Base-by-base conservation (phyloP, 2,888 invertebrate species). In the Uloborus plumipes region DNA sequence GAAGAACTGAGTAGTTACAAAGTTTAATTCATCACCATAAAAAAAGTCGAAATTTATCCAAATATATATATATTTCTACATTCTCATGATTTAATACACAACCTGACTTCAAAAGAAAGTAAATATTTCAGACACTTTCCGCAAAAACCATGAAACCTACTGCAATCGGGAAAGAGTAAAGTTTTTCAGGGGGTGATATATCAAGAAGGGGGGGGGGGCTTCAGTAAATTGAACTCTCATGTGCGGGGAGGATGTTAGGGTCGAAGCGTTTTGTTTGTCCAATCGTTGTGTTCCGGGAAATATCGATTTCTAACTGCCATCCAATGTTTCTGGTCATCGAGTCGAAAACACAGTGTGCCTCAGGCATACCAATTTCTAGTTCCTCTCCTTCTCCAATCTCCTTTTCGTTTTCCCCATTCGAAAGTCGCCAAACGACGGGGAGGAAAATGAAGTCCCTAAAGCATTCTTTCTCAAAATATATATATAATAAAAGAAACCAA, bases 261-360 rank as follows among this genome's bases (percentile, higher is more conserved):
- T 53, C 81, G 75, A 76, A 61, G 75, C 70, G 70, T 65, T 75
- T 71, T 82, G 75, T 82, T 82, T 82, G 81, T 82, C 81, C 81
- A 82, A 82, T 82, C 79, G 73, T 74, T 75, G 75, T 82, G 65
- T 69, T 69, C 70, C 70, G 81, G 70, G 70, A 79, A 79, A 82
- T 82, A 82, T 82, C 81, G 81, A 82, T 82, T 82, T 76, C 81
- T 76, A 82, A 82, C 76, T 82, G 75, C 81, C 65, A 82, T 82
- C 81, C 75, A 76, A 82, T 82, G 81, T 82, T 82, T 82, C 81
- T 82, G 81, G 81, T 82, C 81, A 82, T 64, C 75, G 81, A 82
- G 70, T 71, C 75, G 71, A 76, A n/a, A n/a, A 76, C 70, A 82
- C 61, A 82, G 47, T 51, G 71, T 72, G 81, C 76, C 70, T 64